Evolutionary conservation across 2,797 vertebrate species (phyloP).

Genomic region (Coreius guichenoti): DNA sequence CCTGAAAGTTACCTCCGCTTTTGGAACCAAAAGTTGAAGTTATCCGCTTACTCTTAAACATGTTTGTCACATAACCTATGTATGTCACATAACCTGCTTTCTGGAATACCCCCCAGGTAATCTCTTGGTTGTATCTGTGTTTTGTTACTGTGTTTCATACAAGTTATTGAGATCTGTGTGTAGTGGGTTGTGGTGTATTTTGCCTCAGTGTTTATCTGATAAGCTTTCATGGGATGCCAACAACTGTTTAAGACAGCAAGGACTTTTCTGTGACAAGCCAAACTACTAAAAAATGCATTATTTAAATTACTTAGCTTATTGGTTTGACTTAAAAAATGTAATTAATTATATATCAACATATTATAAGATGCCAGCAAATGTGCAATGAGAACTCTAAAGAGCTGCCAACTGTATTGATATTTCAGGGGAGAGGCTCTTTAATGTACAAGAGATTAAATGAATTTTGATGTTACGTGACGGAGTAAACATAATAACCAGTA

Average conservation of each 20-base stretch:
- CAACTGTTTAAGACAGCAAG: too few species aligned
- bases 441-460: neutral
- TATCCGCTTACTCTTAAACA: too few species aligned
- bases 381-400: neutral
- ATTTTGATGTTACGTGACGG: neutral
- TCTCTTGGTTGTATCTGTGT: neutral
- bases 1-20: too few species aligned
- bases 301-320: too few species aligned
- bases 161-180: neutral
- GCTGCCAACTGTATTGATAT: constrained; percentile 3
- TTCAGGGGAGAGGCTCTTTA: neutral
- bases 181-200: neutral
- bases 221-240: too few species aligned
- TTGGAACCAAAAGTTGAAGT: too few species aligned
- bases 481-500: neutral
- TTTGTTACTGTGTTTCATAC: neutral
- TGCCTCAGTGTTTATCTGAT: too few species aligned
- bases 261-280: too few species aligned
- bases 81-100: too few species aligned
- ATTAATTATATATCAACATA: constrained; percentile 16
- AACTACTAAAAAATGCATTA: neutral
- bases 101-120: too few species aligned
- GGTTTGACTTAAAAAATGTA: too few species aligned
- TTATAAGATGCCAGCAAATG: neutral
- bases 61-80: too few species aligned